Conservation (phyloP, 2,797 vertebrate genomes). For the Cuculus canorus region DNA sequence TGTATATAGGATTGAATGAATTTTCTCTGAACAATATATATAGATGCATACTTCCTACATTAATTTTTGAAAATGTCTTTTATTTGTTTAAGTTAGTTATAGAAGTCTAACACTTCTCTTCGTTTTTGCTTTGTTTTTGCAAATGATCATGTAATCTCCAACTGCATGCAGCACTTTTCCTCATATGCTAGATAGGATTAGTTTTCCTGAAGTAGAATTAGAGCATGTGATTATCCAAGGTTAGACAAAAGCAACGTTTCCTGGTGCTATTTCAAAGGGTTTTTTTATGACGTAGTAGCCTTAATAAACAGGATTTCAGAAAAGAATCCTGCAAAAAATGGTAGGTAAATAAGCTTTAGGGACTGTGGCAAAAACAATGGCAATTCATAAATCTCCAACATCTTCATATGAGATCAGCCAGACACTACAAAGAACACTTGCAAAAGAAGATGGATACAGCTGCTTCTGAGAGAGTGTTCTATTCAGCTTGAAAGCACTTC, state of each 20-base stretch:
- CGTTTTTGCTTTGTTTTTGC: conserved; percentile 71
- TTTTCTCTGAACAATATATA: neutral
- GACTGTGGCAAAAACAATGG: neutral
- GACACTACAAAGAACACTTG: neutral
- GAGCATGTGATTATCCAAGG: conserved; percentile 40
- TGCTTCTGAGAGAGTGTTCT: conserved; percentile 11
- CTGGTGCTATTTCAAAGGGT: conserved; percentile 6
- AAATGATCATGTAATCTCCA: conserved; percentile 72
- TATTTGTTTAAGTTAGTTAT: conserved; percentile 73
- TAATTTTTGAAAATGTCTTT: conserved; percentile 63
- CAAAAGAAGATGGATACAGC: neutral
- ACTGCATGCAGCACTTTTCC: conserved; percentile 42
- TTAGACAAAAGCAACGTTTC: conserved; percentile 29
- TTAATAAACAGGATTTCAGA: conserved; percentile 51
- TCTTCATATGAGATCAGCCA: conserved; percentile 41
- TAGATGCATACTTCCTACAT: neutral
- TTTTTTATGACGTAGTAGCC: conserved; percentile 38
- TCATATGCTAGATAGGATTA: conserved; percentile 65
- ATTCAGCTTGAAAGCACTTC: neutral
- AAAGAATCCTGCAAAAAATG: neutral
- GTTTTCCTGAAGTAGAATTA: conserved; percentile 63
- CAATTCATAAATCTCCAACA: conserved; percentile 42
- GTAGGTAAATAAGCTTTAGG: conserved; percentile 29
- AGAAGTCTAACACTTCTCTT: conserved; percentile 70
- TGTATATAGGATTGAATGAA: neutral